phyloP scores from a whole-genome alignment of 2,888 invertebrate species.

The Lingula anatina region DNA sequence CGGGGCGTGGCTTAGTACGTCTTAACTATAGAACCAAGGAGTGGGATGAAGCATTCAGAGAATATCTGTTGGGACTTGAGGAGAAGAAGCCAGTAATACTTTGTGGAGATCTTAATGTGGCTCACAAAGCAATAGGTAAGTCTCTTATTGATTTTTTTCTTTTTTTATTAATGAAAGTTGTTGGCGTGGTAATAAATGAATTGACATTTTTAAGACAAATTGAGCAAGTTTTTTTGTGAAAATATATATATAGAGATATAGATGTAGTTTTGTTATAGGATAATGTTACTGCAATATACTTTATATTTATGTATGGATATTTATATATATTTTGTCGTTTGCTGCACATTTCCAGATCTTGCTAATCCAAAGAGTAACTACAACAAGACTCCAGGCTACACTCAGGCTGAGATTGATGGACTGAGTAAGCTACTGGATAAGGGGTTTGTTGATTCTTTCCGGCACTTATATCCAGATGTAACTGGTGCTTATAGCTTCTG shows the following conservation, averaged over 20 bases:
- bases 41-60: slow-evolving; percentile 83
- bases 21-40: slow-evolving; percentile 74
- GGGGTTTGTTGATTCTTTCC: slow-evolving; percentile 77
- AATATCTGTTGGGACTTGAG: slow-evolving; percentile 75
- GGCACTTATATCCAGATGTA: slow-evolving; percentile 78
- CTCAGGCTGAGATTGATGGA: slow-evolving; percentile 85
- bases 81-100: slow-evolving; percentile 87
- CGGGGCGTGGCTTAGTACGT: slow-evolving; percentile 82
- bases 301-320: no score
- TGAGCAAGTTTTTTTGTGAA: no score
- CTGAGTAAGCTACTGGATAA: slow-evolving; percentile 76
- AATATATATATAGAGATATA: no score
- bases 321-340: no score
- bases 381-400: slow-evolving; percentile 87
- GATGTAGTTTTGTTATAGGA: no score
- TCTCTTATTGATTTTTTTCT: background rate
- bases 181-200: no score
- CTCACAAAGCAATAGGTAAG: slow-evolving; percentile 86
- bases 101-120: slow-evolving; percentile 96
- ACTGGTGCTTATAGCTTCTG: slow-evolving; percentile 87
- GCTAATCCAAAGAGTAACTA: slow-evolving; percentile 90
- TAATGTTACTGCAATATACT: no score
- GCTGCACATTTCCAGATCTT: slow-evolving; percentile 72
- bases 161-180: no score
- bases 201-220: no score